A percentile compares a stretch with the other conserved stretches of the same genome.
These are phyloP conservation scores for Halocaridina rubra DNA, from an alignment of 2,888 invertebrate species.

Conservation along the genomic window DNA sequence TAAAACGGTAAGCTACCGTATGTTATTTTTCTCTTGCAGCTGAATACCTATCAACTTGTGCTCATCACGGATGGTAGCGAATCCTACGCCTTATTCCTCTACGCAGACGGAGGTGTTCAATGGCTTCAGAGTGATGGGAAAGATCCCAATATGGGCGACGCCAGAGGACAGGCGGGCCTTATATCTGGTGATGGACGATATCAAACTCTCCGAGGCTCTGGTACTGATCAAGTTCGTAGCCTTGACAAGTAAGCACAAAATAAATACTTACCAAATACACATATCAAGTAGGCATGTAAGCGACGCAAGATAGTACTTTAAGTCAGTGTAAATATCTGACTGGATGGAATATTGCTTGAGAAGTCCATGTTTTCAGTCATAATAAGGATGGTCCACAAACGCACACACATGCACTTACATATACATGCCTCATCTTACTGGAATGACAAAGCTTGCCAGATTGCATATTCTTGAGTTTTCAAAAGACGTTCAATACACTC, in stretches of 20 bases:
- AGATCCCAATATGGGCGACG: constrained; percentile 84
- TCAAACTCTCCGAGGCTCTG: constrained; percentile 85
- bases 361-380: too few species aligned
- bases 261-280: too few species aligned
- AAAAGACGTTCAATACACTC: too few species aligned
- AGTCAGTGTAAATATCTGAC: too few species aligned
- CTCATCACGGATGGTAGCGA: constrained; percentile 81
- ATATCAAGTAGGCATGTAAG: too few species aligned
- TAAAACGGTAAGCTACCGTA: neutral
- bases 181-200: constrained; percentile 84
- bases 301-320: too few species aligned
- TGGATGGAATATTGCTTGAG: too few species aligned
- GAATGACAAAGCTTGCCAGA: too few species aligned
- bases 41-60: constrained; percentile 89
- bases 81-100: constrained; percentile 87
- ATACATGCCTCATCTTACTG: too few species aligned
- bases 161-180: constrained; percentile 93
- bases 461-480: too few species aligned
- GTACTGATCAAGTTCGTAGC: constrained; percentile 86
- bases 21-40: constrained; percentile 68
- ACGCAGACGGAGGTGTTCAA: constrained; percentile 87
- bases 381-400: too few species aligned
- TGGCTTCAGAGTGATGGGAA: constrained; percentile 88
- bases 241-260: constrained; percentile 78
- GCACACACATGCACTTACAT: too few species aligned